Evolutionary conservation across 2,888 invertebrate species (phyloP).

Genomic region (Dorcus parallelipipedus): DNA sequence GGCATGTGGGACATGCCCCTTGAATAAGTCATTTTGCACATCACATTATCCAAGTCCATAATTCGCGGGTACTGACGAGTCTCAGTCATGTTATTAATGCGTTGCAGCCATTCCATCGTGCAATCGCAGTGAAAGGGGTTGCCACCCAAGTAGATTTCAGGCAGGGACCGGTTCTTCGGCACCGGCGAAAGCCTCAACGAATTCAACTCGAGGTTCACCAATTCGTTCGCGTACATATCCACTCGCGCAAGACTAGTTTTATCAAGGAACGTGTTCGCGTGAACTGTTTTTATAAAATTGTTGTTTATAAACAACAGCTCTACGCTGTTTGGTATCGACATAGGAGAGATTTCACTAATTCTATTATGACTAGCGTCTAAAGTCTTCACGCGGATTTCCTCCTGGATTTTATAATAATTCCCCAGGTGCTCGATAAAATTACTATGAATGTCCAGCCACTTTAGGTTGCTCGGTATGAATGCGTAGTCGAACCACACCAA

Average conservation of each 20-base stretch:
- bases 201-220: constrained; percentile 78
- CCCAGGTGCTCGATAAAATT: constrained; percentile 85
- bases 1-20: constrained; percentile 77
- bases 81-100: constrained; percentile 81
- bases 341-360: constrained; percentile 76
- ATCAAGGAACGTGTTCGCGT: constrained; percentile 82
- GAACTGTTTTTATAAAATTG: constrained; percentile 77
- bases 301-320: constrained; percentile 86
- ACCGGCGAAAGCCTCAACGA: constrained; percentile 75
- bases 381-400: constrained; percentile 76
- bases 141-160: constrained; percentile 87
- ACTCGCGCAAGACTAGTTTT: constrained; percentile 81
- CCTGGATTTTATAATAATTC: constrained; percentile 84
- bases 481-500: constrained; percentile 92
- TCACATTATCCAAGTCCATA: constrained; percentile 84
- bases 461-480: constrained; percentile 82
- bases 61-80: constrained; percentile 82
- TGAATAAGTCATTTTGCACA: constrained; percentile 83
- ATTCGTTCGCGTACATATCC: constrained; percentile 85
- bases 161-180: constrained; percentile 68
- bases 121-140: constrained; percentile 95
- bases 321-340: constrained; percentile 84
- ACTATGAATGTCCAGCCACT: constrained; percentile 88
- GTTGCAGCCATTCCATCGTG: constrained; percentile 92
- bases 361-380: constrained; percentile 88